Evolutionary conservation across 2,888 invertebrate species (phyloP), one percentile per base, ranked within the genome.

Genomic region (Meganola albula): DNA sequence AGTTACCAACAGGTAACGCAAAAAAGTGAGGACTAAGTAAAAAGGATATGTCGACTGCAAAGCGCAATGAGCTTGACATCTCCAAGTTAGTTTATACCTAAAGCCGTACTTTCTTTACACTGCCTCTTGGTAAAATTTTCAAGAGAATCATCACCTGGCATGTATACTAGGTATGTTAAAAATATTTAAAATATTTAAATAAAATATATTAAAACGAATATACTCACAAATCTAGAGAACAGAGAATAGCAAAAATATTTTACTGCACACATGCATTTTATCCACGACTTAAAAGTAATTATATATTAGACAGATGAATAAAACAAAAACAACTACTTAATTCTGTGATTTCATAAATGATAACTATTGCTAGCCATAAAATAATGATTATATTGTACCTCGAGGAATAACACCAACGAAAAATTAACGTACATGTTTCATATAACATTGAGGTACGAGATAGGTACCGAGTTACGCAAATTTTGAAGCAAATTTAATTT

Each of bases 401-500:
- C 12, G 29, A n/a, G 27, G 42, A 40, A 44, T 38, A 12, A 40
- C 34, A 41, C 10, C 31, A 31, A 33, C 25, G 13, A 12, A 18
- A 42, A 37, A 44, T 29, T 37, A 33, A 16, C 41, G 38, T 31
- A 36, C 30, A 34, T 40, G 38, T 36, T 32, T 38, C n/a, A n/a
- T n/a, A n/a, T n/a, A n/a, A n/a, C n/a, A n/a, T n/a, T n/a, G n/a
- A 37, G 44, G 49, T 47, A 52, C 44, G 40, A 43, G 48, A 46
- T 51, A 42, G 40, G 44, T 35, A 50, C 32, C 18, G 34, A 44
- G 25, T 40, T 35, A 50, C 35, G 41, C 43, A 44, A 51, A 44
- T 44, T 53, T 54, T 50, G 47, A 53, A 58, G 55, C 48, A 56
- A 57, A 45, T 43, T 53, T 34, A 50, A 54, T 54, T 59, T 53